Conservation (phyloP, 92 coral and sea anemone genomes). For the Bergia sp. region DNA sequence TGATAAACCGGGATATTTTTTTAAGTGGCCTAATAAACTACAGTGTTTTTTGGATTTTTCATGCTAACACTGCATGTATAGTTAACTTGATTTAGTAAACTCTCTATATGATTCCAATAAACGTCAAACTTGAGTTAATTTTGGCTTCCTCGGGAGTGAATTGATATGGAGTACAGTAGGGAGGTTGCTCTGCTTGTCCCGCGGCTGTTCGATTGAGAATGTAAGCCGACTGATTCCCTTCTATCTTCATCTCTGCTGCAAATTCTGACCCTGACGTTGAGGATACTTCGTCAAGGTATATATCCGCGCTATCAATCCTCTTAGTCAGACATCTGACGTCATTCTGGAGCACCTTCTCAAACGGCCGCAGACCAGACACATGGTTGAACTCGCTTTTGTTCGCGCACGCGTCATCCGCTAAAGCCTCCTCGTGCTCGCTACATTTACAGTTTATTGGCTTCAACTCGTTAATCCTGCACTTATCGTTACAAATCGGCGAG, state of each 20-base stretch:
- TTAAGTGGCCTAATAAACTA: background rate
- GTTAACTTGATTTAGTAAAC: background rate
- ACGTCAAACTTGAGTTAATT: conserved; percentile 77
- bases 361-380: background rate
- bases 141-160: conserved; percentile 51
- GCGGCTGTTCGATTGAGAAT: background rate
- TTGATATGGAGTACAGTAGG: conserved; percentile 13
- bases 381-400: conserved; percentile 1
- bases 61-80: background rate
- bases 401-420: background rate
- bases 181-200: conserved; percentile 6
- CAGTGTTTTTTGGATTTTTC: background rate
- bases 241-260: conserved; percentile 36
- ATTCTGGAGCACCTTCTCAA: conserved; percentile 12
- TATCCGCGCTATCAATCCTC: conserved; percentile 48
- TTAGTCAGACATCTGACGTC: conserved; percentile 23
- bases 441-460: conserved; percentile 40
- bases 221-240: conserved; percentile 17
- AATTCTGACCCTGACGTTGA: conserved; percentile 57
- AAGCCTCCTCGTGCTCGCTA: conserved; percentile 16
- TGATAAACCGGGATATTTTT: too few species aligned
- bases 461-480: conserved; percentile 39
- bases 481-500: conserved; percentile 67
- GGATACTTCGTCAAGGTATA: conserved; percentile 59
- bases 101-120: conserved; percentile 78